Conservation (phyloP, 2,113 vertebrate species). For the Potamarius usumacintae region DNA sequence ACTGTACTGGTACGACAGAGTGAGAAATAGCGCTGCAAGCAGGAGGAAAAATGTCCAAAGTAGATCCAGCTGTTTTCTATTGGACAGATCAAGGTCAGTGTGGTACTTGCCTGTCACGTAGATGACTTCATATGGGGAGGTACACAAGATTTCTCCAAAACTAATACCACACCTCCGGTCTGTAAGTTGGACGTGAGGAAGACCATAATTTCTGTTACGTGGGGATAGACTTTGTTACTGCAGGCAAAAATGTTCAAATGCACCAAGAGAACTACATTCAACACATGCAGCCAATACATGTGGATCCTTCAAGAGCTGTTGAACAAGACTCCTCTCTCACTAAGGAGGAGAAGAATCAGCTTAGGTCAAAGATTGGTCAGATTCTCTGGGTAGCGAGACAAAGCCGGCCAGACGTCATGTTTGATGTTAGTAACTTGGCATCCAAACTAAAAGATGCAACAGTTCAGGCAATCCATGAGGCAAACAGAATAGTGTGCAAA, state of each 20-base stretch:
- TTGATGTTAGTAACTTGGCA: too few species aligned
- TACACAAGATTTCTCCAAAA: neutral
- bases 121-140: constrained; percentile 47
- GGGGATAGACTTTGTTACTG: neutral
- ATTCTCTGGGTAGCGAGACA: too few species aligned
- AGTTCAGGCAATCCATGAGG: too few species aligned
- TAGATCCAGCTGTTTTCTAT: constrained; percentile 35
- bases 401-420: too few species aligned
- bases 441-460: too few species aligned
- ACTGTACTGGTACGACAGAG: constrained; percentile 49
- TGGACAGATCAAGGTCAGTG: constrained; percentile 39
- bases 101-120: constrained; percentile 32
- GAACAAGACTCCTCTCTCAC: too few species aligned
- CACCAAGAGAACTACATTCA: too few species aligned
- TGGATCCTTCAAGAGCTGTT: too few species aligned
- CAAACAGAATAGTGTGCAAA: too few species aligned
- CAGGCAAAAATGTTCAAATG: neutral
- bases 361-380: too few species aligned
- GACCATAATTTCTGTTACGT: neutral
- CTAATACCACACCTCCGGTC: neutral
- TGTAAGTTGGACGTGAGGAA: neutral
- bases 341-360: too few species aligned
- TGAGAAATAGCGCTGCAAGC: constrained; percentile 21
- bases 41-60: constrained; percentile 20
- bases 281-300: too few species aligned